phyloP scores from a whole-genome alignment of 2,888 invertebrate genomes.

The Petrolisthes manimaculis region DNA sequence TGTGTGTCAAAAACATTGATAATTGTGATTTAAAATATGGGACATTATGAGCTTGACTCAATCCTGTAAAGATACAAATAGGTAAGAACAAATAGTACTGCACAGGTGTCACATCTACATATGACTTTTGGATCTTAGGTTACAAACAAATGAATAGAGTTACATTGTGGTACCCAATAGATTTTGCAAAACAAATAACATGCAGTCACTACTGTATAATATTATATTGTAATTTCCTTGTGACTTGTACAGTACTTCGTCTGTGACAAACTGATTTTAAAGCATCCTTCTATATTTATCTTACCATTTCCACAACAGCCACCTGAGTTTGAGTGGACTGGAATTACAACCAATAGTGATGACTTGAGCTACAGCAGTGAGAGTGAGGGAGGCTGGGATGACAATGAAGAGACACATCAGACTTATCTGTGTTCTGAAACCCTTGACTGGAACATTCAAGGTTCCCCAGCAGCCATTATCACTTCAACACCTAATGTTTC shows the following conservation, averaged over 20 bases:
- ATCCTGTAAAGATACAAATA: no score
- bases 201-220: no score
- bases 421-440: slow-evolving; percentile 42
- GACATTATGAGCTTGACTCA: no score
- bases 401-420: slow-evolving; percentile 40
- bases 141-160: no score
- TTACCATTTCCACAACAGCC: slow-evolving; percentile 18
- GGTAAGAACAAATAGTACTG: no score
- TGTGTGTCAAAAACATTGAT: no score
- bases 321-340: slow-evolving; percentile 55
- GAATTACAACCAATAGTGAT: slow-evolving; percentile 57
- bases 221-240: background rate
- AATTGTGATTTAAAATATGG: no score
- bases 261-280: background rate
- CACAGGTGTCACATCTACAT: no score
- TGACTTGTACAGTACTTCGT: background rate
- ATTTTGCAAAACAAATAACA: no score
- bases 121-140: no score
- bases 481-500: slow-evolving; percentile 56
- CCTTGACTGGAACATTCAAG: slow-evolving; percentile 62
- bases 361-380: slow-evolving; percentile 63
- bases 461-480: slow-evolving; percentile 61
- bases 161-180: no score
- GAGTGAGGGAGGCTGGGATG: slow-evolving; percentile 62
- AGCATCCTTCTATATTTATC: background rate